Conservation (phyloP, 2,113 vertebrate species). For the Catharus minimus region DNA sequence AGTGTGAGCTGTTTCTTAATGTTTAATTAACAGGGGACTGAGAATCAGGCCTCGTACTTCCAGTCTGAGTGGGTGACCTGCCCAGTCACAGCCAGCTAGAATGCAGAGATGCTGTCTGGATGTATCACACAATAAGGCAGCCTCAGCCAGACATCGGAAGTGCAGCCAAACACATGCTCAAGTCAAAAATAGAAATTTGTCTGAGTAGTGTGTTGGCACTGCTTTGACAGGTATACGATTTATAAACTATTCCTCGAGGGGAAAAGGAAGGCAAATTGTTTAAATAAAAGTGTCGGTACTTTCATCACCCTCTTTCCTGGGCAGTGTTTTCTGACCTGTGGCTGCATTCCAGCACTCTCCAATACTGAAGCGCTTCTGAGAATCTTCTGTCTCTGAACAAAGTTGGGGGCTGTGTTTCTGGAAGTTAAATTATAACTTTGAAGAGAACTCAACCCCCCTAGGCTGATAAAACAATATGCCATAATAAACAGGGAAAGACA, state of each 20-base stretch:
- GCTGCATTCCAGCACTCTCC: background rate
- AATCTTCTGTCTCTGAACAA: background rate
- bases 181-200: conserved; percentile 26
- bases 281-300: background rate
- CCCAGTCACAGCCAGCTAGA: background rate
- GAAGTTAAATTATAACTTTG: conserved; percentile 5
- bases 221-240: conserved; percentile 1
- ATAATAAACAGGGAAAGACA: background rate
- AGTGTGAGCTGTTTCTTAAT: background rate
- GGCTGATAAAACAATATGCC: background rate
- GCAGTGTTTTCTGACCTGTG: background rate
- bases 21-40: background rate
- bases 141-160: background rate
- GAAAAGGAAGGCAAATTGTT: conserved; percentile 18
- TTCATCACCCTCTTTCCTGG: conserved; percentile 22
- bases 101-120: background rate
- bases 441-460: background rate
- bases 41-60: background rate
- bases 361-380: background rate
- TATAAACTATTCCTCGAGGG: background rate
- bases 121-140: background rate
- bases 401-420: background rate
- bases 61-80: background rate
- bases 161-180: conserved; percentile 31
- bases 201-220: background rate